Evolutionary conservation across 2,888 invertebrate species (phyloP).

Genomic region (Bombylius major): DNA sequence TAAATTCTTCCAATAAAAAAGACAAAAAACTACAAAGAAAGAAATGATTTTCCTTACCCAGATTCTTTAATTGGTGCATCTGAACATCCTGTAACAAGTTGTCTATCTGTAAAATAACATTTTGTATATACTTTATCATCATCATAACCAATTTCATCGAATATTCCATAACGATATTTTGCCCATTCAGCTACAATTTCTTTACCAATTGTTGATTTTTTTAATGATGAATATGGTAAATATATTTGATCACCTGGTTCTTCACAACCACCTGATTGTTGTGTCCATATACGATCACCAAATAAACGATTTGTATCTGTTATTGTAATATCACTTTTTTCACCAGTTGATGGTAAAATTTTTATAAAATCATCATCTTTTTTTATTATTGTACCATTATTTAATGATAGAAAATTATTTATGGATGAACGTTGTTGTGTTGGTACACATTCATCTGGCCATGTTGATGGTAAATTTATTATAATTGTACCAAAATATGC

Average conservation of each 20-base stretch:
- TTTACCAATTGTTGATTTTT: slow-evolving; percentile 25
- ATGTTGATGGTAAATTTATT: slow-evolving; percentile 46
- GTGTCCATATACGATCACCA: slow-evolving; percentile 44
- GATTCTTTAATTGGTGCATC: slow-evolving; percentile 39
- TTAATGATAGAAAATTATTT: not conserved
- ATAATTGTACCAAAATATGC: slow-evolving; percentile 45
- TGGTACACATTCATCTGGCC: slow-evolving; percentile 42
- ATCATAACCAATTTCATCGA: slow-evolving; percentile 49
- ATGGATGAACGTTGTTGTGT: slow-evolving; percentile 14
- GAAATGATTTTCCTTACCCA: slow-evolving; percentile 28
- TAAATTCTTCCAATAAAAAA: not conserved
- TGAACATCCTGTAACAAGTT: slow-evolving; percentile 40
- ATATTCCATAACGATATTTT: slow-evolving; percentile 54
- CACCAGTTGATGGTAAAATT: slow-evolving; percentile 39
- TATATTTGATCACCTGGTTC: slow-evolving; percentile 45
- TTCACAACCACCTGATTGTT: slow-evolving; percentile 48
- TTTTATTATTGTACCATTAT: not conserved
- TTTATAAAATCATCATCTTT: not conserved
- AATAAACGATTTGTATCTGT: slow-evolving; percentile 41
- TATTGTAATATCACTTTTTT: slow-evolving; percentile 42
- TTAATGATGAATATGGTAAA: slow-evolving; percentile 36
- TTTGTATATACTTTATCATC: slow-evolving; percentile 46
- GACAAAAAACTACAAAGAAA: not conserved
- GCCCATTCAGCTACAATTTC: slow-evolving; percentile 49
- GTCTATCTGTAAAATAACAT: slow-evolving; percentile 36